A percentile compares a stretch with the other conserved stretches of the same genome.
These are phyloP conservation scores for Synanthedon tipuliformis DNA, from an alignment of 2,888 invertebrate genomes.

Conservation along the genomic window DNA sequence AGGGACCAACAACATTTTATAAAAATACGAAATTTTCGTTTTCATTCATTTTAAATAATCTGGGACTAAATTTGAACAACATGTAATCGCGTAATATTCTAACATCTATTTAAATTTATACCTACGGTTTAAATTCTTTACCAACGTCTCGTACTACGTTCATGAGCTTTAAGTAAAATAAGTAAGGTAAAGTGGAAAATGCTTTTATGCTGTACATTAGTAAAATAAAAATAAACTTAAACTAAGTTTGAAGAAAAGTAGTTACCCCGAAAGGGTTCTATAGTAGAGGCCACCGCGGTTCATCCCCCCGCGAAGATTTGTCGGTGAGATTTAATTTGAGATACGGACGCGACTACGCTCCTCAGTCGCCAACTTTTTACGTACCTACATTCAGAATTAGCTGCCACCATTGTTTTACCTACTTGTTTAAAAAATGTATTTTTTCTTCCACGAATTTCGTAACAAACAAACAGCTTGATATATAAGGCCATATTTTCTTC, in stretches of 20 bases:
- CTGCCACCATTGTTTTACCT: slow-evolving; percentile 26
- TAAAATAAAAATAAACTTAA: neutral
- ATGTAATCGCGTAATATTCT: too few species aligned
- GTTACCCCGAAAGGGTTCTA: neutral
- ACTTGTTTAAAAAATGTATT: slow-evolving; percentile 8
- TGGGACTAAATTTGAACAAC: too few species aligned
- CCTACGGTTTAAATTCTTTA: too few species aligned
- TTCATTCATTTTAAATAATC: too few species aligned
- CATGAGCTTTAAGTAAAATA: too few species aligned
- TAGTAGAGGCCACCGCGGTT: slow-evolving; percentile 17
- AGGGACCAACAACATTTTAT: too few species aligned
- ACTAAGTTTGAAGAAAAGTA: neutral
- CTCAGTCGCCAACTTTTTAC: slow-evolving; percentile 54
- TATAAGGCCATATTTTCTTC: too few species aligned
- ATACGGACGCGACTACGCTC: slow-evolving; percentile 56
- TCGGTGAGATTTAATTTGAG: slow-evolving; percentile 67
- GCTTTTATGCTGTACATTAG: neutral
- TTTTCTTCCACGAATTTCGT: neutral
- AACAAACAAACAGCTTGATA: neutral
- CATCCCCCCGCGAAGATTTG: slow-evolving; percentile 58
- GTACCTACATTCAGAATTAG: slow-evolving; percentile 37
- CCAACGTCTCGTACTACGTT: too few species aligned
- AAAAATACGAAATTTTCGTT: too few species aligned
- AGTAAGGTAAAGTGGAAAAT: too few species aligned
- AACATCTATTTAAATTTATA: too few species aligned